A percentile compares a stretch with the other conserved stretches of the same genome.
phyloP scores from a whole-genome alignment of 2,797 vertebrate species.

The Eidolon dupreanum region DNA sequence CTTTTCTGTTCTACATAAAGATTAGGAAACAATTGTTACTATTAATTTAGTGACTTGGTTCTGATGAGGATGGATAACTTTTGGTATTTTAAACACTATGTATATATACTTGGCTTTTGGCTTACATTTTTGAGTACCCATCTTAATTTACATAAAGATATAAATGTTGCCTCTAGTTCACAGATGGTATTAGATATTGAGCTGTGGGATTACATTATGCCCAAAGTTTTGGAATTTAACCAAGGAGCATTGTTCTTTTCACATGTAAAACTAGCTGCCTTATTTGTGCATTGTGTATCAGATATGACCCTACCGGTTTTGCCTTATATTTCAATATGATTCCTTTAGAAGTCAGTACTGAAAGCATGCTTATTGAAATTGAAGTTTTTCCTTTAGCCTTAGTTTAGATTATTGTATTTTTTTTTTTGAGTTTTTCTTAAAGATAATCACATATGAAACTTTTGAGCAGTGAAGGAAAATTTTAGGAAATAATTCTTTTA shows the following conservation, averaged over 20 bases:
- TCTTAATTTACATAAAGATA: neutral
- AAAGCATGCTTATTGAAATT: neutral
- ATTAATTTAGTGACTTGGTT: neutral
- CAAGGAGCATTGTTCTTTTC: neutral
- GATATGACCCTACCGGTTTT: slow-evolving; percentile 8
- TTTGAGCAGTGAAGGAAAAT: neutral
- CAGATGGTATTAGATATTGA: slow-evolving; percentile 18
- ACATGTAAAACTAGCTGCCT: slow-evolving; percentile 17
- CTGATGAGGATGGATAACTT: neutral
- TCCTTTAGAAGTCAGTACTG: neutral
- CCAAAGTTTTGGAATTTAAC: slow-evolving; percentile 17
- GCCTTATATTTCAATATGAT: neutral
- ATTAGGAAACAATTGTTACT: neutral
- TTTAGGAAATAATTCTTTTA: slow-evolving; percentile 20
- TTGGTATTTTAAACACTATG: neutral
- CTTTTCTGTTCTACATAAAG: neutral
- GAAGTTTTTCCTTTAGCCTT: slow-evolving; percentile 2
- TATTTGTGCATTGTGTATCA: slow-evolving; percentile 52
- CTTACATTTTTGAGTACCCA: neutral
- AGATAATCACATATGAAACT: neutral
- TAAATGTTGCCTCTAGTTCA: neutral
- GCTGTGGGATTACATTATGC: neutral
- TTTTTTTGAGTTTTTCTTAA: slow-evolving; percentile 42
- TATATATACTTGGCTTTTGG: neutral
- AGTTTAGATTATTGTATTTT: neutral